Base-by-base conservation (phyloP, 2,797 vertebrate genomes). In the Sitta carolinensis region DNA sequence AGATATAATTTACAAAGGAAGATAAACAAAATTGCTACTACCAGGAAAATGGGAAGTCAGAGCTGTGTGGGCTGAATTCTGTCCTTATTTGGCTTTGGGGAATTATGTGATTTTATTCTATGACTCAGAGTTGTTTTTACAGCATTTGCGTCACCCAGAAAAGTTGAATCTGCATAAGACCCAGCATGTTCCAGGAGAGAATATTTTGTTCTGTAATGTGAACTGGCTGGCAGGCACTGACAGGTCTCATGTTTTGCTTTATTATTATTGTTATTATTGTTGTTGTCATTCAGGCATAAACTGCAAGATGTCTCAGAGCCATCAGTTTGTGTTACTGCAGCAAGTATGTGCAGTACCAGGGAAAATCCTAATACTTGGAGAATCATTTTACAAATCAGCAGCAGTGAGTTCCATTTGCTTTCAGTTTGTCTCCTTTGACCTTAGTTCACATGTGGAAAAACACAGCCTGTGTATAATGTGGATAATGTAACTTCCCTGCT, bases 71-170 rank as follows among this genome's bases (percentile, higher is more conserved):
- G 91, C 70, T 62, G 70, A 91, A 36, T 88, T 90, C 81, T 93
- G 94, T 93, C 94, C 96, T 95, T 93, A 87, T 69, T 94, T 96
- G 93, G 95, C 95, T 94, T 95, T 19, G 1, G 78, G 67, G 80
- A 94, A 94, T 96, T 90, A 90, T n/a, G 67, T 90, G 91, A 86
- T 94, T 95, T 94, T 96, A 67, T 94, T 96, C 95, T 74, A 21
- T 96, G 95, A 97, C 89, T 96, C 95, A 96, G 85, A 88, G 52
- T 58, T 94, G 91, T 91, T 94, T 95, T 96, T 89, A 89, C 95
- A 95, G 94, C 91, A 94, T 94, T 93, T 96, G 95, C 83, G 89
- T 96, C 89, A 93, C 61, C 76, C 87, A 82, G 77, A 88, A 69
- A 88, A 84, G 87, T 74, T 89, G 77, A 93, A 96, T 94, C 94